These are phyloP conservation scores for Eolophus roseicapilla DNA, from an alignment of 2,113 vertebrate species.

Conservation along the genomic window DNA sequence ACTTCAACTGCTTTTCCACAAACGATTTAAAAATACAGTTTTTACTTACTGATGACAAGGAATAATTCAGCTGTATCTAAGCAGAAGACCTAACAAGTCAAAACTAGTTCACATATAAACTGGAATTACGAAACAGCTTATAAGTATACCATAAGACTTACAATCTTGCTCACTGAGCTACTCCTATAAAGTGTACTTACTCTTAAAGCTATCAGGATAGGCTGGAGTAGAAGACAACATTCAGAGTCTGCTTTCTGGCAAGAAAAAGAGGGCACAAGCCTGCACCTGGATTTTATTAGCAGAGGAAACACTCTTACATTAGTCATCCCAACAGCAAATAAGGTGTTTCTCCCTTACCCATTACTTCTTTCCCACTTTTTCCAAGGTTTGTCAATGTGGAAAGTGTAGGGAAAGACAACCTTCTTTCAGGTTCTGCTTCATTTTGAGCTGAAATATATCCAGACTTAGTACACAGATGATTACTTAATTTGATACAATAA, in stretches of 20 bases:
- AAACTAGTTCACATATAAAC: neutral
- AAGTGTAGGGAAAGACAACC: neutral
- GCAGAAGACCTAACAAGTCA: neutral
- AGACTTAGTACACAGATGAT: neutral
- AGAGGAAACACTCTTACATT: neutral
- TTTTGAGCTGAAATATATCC: neutral
- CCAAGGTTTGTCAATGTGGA: neutral
- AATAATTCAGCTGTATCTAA: neutral
- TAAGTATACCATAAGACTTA: neutral
- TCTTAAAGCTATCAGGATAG: neutral
- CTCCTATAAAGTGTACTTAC: neutral
- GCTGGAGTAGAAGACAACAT: neutral
- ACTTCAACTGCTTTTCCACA: neutral
- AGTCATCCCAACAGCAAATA: neutral
- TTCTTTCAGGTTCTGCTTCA: neutral
- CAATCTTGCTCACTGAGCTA: neutral
- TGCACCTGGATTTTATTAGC: neutral
- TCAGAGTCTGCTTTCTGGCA: neutral
- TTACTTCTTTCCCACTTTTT: neutral
- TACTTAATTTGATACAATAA: neutral
- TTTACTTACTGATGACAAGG: neutral
- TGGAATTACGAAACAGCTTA: neutral
- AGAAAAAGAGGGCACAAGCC: neutral
- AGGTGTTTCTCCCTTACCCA: neutral
- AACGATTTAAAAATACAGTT: conserved; percentile 17